These are phyloP conservation scores for Psittacus erithacus DNA, from an alignment of 2,113 vertebrate species.

Conservation along the genomic window DNA sequence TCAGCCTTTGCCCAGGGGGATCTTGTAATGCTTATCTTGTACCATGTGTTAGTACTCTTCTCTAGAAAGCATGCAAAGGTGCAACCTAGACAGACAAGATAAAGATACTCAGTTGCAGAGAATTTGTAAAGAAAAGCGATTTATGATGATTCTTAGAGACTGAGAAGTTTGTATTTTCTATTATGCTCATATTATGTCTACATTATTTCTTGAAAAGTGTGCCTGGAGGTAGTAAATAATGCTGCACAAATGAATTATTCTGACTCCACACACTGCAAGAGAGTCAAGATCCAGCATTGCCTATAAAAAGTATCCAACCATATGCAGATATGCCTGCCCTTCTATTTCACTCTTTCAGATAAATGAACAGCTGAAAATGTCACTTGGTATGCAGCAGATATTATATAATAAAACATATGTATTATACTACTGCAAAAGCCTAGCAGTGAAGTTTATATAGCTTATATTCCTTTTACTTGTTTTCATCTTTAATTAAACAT, in stretches of 20 bases:
- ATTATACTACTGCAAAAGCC: neutral
- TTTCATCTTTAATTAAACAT: neutral
- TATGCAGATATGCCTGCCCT: neutral
- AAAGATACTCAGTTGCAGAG: neutral
- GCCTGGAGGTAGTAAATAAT: neutral
- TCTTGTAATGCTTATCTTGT: neutral
- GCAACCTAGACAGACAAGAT: neutral
- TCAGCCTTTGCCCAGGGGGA: neutral
- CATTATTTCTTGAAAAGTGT: neutral
- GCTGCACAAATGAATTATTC: neutral
- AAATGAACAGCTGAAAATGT: neutral
- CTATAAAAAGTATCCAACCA: neutral
- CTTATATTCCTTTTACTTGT: neutral
- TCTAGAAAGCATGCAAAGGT: neutral
- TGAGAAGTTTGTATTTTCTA: fast-evolving
- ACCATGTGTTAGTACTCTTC: neutral
- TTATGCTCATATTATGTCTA: neutral
- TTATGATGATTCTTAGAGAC: neutral
- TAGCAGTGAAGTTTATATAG: neutral
- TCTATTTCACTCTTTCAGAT: neutral
- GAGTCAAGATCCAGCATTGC: neutral
- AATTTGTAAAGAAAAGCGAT: neutral
- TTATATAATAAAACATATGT: neutral
- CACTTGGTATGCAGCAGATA: neutral
- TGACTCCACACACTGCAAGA: neutral